Evolutionary conservation across 2,113 vertebrate genomes (phyloP), one percentile per base, ranked within the genome.

Genomic region (Calidris pugnax): DNA sequence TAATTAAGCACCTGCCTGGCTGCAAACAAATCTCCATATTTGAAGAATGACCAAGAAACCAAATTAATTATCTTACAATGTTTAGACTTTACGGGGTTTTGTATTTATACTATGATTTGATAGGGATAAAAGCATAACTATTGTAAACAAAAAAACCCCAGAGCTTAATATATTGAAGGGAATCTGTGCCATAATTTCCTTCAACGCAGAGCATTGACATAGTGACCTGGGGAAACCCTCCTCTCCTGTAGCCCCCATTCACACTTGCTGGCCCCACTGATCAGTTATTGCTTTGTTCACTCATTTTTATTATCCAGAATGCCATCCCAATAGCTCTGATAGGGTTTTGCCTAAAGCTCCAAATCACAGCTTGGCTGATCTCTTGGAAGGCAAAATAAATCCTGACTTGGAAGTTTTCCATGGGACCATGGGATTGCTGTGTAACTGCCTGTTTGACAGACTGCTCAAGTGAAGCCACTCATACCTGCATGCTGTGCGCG

Each of bases 401-500:
- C 35, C 48, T 13, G 15, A 33, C 32, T 51, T 43, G 23, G 4
- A 41, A 9, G 32, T 72, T 85, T 30, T 11, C 33, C 20, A 2
- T 1, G 12, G 51, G 16, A 39, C 35, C 18, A 1, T 1, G 12
- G 51, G 19, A 39, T 63, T 62, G 47, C 41, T 66, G 64, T 55
- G 62, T 27, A 64, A 47, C 47, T 30, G 33, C 27, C 28, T 23
- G 33, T 15, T 23, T 17, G 55, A 12, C 28, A 39, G 45, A 14
- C 5, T 21, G 75, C 50, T 59, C 5, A 5, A 32, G 51, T 14
- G 7, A 23, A 4, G 24, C 17, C 10, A 37, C 30, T 73, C 87
- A 4, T 97, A 99, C 99, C 99, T 99, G 99, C 99, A 99, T 99
- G 92, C 98, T 99, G 97, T 99, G 99, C 3, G 99, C 99, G 3